phyloP scores from a whole-genome alignment of 2,113 vertebrate species.

The Colaptes auratus region DNA sequence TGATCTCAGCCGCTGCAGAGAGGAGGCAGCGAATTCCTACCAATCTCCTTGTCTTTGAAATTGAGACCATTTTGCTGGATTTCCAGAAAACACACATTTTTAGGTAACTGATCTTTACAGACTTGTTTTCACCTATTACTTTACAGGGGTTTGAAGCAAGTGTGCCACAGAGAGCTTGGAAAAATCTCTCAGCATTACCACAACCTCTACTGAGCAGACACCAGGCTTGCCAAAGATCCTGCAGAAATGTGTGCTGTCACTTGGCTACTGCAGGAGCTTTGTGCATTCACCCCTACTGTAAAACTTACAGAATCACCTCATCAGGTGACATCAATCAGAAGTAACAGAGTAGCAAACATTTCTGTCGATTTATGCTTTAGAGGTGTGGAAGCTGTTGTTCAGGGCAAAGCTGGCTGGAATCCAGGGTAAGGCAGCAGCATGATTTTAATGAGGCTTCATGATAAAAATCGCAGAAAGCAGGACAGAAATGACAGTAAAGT shows the following conservation, averaged over 20 bases:
- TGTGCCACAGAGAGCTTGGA: background rate
- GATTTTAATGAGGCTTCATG: background rate
- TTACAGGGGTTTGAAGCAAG: background rate
- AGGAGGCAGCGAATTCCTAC: background rate
- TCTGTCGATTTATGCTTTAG: background rate
- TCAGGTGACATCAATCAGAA: background rate
- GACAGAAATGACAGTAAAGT: background rate
- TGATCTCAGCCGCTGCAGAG: fast-evolving
- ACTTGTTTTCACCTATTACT: background rate
- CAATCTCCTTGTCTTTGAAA: background rate
- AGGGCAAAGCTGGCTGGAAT: background rate
- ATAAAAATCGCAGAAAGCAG: background rate
- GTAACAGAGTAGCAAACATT: background rate
- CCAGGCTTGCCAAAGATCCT: background rate
- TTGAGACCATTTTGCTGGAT: background rate
- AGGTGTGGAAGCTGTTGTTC: background rate
- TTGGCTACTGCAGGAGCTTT: background rate
- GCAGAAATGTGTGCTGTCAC: background rate
- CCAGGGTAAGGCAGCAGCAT: background rate
- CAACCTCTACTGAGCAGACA: background rate
- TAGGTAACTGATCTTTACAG: background rate
- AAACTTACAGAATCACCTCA: background rate
- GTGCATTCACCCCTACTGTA: background rate
- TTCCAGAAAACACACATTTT: background rate
- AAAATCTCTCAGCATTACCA: background rate